phyloP scores from a whole-genome alignment of 2,113 vertebrate species.

The Salvelinus alpinus region DNA sequence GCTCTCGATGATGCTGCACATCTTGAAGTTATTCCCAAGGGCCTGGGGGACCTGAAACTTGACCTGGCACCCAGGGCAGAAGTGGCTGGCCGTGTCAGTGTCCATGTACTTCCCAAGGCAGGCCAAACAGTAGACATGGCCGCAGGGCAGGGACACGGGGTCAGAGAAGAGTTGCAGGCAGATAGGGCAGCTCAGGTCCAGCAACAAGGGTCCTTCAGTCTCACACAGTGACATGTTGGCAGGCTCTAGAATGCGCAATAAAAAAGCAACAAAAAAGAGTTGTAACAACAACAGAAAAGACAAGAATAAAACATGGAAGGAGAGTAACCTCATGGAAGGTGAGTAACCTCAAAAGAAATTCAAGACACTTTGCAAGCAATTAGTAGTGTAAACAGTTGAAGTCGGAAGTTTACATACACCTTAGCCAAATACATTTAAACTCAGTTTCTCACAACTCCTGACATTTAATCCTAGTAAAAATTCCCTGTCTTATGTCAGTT shows the following conservation, averaged over 20 bases:
- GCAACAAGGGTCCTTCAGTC: conserved; percentile 20
- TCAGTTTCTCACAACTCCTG: too few species aligned
- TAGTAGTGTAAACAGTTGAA: too few species aligned
- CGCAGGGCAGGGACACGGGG: conserved; percentile 67
- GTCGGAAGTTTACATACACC: too few species aligned
- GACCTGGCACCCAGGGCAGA: conserved; percentile 71
- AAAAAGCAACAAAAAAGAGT: not conserved
- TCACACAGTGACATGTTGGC: conserved; percentile 47
- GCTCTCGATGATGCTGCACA: conserved; percentile 60
- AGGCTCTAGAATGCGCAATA: conserved; percentile 23
- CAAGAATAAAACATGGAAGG: not conserved
- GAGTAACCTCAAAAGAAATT: too few species aligned
- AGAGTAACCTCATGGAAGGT: not conserved
- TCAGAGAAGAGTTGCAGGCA: conserved; percentile 64
- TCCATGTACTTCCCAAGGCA: conserved; percentile 63
- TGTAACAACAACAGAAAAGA: not conserved
- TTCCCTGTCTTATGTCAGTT: too few species aligned
- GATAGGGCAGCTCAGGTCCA: conserved; percentile 64
- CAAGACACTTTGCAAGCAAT: too few species aligned
- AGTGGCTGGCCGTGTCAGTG: conserved; percentile 52
- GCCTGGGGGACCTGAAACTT: conserved; percentile 37
- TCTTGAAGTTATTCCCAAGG: conserved; percentile 62
- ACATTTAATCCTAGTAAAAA: too few species aligned
- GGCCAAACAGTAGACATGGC: conserved; percentile 65
- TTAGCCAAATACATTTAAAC: too few species aligned